A percentile compares a stretch with the other conserved stretches of the same genome.
Evolutionary conservation across 2,113 vertebrate species (phyloP).

Genomic region (Salminus brasiliensis): DNA sequence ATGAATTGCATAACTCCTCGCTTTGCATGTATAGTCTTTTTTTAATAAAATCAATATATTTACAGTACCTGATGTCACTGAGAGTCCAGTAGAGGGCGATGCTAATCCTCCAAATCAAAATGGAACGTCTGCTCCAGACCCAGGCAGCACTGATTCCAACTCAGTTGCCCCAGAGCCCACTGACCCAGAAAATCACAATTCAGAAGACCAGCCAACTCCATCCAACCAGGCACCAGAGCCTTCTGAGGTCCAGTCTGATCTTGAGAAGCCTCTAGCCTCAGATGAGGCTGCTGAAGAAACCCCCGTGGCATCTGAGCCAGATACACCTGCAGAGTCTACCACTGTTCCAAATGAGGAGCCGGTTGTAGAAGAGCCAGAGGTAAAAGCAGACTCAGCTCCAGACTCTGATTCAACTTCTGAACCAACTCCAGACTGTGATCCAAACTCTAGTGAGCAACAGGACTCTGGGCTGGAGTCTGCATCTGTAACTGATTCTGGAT

Average conservation of each 20-base stretch:
- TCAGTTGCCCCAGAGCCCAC: neutral
- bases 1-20: neutral
- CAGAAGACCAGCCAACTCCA: conserved; percentile 29
- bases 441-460: conserved; percentile 17
- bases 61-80: neutral
- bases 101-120: conserved; percentile 11
- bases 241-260: neutral
- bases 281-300: conserved; percentile 19
- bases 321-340: neutral
- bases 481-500: conserved; percentile 19
- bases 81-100: conserved; percentile 47
- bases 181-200: conserved; percentile 39
- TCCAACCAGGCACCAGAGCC: conserved; percentile 35
- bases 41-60: neutral
- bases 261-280: neutral
- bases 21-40: neutral
- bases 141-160: neutral
- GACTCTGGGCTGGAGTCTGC: conserved; percentile 20
- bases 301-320: neutral
- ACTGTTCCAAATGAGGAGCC: conserved; percentile 15
- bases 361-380: conserved; percentile 11
- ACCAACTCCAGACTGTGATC: conserved; percentile 18
- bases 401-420: conserved; percentile 42
- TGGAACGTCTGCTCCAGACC: neutral
- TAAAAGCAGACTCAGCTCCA: conserved; percentile 7